These are phyloP conservation scores for Syndactyla subalaris DNA, from an alignment of 2,797 vertebrate genomes.

Conservation along the genomic window DNA sequence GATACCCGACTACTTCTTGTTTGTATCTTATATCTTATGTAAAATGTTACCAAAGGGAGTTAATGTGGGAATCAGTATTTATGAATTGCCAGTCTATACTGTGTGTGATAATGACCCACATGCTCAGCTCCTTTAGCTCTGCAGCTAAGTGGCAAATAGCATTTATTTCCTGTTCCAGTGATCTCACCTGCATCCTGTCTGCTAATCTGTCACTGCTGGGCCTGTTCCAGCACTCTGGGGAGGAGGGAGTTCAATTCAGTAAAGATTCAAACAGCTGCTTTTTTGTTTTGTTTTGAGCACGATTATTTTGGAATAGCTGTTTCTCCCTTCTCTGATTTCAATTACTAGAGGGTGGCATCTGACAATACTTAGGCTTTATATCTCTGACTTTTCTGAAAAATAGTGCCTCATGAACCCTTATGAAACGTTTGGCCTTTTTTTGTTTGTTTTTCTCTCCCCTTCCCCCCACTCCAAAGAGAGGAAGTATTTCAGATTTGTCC, in stretches of 20 bases:
- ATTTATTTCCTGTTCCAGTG: constrained; percentile 16
- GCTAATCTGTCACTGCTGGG: constrained; percentile 5
- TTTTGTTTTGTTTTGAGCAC: neutral
- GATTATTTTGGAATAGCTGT: neutral
- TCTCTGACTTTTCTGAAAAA: neutral
- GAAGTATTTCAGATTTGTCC: neutral
- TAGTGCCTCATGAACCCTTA: neutral
- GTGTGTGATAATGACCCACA: neutral
- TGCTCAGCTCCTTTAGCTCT: neutral
- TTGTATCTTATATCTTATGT: neutral
- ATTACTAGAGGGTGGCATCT: neutral
- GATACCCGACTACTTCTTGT: neutral
- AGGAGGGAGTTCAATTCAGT: neutral
- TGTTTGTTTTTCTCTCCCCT: neutral
- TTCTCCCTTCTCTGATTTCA: neutral
- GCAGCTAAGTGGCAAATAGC: neutral
- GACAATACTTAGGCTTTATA: neutral
- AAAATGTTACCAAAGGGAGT: neutral
- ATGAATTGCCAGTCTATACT: neutral
- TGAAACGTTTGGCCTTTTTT: neutral
- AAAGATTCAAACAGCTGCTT: neutral
- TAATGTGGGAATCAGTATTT: neutral
- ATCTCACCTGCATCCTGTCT: constrained; percentile 63
- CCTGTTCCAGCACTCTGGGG: neutral
- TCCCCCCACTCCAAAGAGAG: neutral